Base-by-base conservation (phyloP, 1,140 invertebrate species). In the Saccostrea echinata region DNA sequence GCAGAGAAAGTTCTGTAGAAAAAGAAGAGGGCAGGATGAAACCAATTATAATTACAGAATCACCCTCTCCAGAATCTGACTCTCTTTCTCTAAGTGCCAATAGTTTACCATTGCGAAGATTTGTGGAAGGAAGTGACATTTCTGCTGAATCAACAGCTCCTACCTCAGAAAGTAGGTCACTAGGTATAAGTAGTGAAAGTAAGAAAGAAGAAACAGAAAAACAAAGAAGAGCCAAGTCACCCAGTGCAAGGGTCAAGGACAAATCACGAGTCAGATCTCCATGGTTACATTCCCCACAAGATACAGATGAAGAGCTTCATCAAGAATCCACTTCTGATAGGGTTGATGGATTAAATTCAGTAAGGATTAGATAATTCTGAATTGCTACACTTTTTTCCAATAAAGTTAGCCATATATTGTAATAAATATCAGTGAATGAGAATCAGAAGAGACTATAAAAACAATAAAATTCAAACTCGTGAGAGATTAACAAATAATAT, bases 211-310 rank as follows among this genome's bases (percentile, higher is more conserved):
- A 92, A 68, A 91, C 92, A 18, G 91, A 92, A 83, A 88, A 90
- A 57, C 91, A 91, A 81, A 86, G 91, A 21, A 68, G 91, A 55
- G 93, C 91, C 12, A 94, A 93, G 88, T 93, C 93, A 21, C 94
- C 94, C 11, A 94, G 94, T 91, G 93, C 93, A 24, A 92, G 92
- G 82, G 87, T 94, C 4, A 93, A 93, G 85, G 93, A 94, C 27
- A 93, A 92, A 52, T 90, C 94, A 53, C 88, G 93, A 16, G 88
- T 92, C n/a, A 93, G 93, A 84, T 89, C 90, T 71, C 92, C 90
- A 24, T 89, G 89, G 84, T 84, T 90, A 30, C 82, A 89, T 84
- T 90, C 91, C 55, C 52, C 52, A 57, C 52, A 57, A 30, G 55
- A 61, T n/a, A 57, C 52, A n/a, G 51, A 33, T 55, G 83, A 84